Evolutionary conservation across 64 coral and sea anemone genomes (phyloP).

Genomic region (Porites lutea): DNA sequence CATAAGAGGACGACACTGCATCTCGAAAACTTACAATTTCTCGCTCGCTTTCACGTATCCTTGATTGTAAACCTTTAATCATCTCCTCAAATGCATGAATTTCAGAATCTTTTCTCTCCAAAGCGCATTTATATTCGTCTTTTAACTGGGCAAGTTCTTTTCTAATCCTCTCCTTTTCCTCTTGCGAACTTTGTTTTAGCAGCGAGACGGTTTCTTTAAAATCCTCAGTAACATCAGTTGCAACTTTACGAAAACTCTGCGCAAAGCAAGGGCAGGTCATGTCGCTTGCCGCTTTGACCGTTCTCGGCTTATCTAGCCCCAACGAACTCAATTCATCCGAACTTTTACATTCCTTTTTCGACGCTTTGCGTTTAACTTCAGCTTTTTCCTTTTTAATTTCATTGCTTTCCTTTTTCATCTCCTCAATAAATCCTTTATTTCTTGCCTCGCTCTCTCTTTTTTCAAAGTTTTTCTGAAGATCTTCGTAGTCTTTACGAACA

Average conservation of each 20-base stretch:
- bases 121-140: not conserved
- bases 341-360: not conserved
- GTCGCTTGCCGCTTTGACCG: not conserved
- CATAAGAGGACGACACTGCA: not conserved
- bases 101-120: conserved; percentile 29
- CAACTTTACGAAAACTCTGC: conserved; percentile 24
- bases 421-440: not conserved
- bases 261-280: conserved; percentile 7
- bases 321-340: conserved; percentile 1
- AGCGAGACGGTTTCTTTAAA: conserved; percentile 26
- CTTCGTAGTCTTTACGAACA: conserved; percentile 36
- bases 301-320: not conserved
- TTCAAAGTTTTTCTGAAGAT: conserved; percentile 40
- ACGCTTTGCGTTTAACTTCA: conserved; percentile 3
- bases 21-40: not conserved
- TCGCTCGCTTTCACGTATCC: not conserved
- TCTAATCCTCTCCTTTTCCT: not conserved
- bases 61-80: not conserved
- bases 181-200: not conserved
- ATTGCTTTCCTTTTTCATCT: not conserved
- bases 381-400: conserved; percentile 21
- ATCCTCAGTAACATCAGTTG: conserved; percentile 25
- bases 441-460: not conserved
- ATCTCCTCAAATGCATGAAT: not conserved
- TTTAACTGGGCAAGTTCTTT: not conserved